A percentile compares a stretch with the other conserved stretches of the same genome.
phyloP scores from a whole-genome alignment of 2,113 vertebrate genomes.

The Festucalex cinctus region DNA sequence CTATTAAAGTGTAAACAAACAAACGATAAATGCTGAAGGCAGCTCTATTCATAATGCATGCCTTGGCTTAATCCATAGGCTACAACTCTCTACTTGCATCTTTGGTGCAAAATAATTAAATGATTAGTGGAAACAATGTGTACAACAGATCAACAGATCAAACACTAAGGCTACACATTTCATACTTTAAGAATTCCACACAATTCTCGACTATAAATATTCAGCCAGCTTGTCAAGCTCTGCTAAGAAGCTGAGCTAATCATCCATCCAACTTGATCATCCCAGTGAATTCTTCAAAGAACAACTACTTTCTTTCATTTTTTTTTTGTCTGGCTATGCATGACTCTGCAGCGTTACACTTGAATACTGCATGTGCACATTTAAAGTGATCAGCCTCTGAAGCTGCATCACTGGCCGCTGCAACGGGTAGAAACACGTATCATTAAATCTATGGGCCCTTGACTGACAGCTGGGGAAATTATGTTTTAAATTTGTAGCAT shows the following conservation, averaged over 20 bases:
- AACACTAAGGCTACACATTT: background rate
- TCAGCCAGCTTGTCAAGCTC: background rate
- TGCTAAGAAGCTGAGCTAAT: background rate
- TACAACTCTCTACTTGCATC: background rate
- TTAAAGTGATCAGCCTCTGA: too few species aligned
- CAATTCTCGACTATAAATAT: background rate
- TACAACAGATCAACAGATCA: background rate
- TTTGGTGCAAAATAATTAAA: background rate
- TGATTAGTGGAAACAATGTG: background rate
- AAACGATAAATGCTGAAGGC: background rate
- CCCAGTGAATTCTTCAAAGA: background rate
- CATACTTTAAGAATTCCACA: background rate
- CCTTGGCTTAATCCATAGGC: background rate
- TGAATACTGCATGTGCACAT: background rate
- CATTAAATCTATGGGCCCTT: background rate
- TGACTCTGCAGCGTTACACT: background rate
- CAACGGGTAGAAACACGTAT: background rate
- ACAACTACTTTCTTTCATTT: background rate
- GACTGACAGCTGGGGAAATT: background rate
- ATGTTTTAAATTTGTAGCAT: background rate
- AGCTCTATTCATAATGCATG: background rate
- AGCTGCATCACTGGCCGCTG: background rate
- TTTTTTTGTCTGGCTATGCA: background rate
- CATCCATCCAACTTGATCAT: background rate
- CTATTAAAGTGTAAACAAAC: conserved; percentile 4